Base-by-base conservation (phyloP, 2,888 invertebrate species). In the Euproctis similis region DNA sequence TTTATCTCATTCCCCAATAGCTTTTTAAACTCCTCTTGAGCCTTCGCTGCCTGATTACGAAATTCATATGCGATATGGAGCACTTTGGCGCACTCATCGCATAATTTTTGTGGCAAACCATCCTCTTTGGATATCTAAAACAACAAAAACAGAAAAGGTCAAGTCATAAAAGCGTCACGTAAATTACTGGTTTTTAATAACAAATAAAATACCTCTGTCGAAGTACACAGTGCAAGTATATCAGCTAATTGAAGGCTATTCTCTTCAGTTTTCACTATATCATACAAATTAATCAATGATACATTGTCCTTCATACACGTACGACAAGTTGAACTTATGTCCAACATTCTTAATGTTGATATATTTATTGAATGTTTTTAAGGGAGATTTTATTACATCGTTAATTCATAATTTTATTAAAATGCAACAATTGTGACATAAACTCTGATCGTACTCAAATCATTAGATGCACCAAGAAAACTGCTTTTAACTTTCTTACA, bases 41-140 rank as follows among this genome's bases (percentile, higher is more conserved):
- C 49, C 34, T 68, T 59, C 4, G 57, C 39, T 2, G 66, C 76
- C 49, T 71, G 73, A 18, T 40, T 55, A 17, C 76, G 68, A 47
- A 82, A 77, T 39, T 54, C 53, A 50, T 87, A 87, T 6, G 86
- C 63, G 4, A 77, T 63, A 30, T 86, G 65, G 8, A 88, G 67
- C 29, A 74, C 67, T 33, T 71, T 70, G 1, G 81, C 73, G 58
- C 90, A 90, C 4, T 72, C 64, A 37, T 67, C 48, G 49, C 90
- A 90, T 25, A 90, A 69, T 29, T 78, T 78, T 49, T 88, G 87
- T 1, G 90, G 89, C 30, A 90, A 57, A 19, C 86, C 86, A 68
- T 90, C 89, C 20, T 81, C 81, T 43, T 59, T 54, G 8, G 54
- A 46, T 1, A 78, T 59, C 85, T 85, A 52, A 2, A 34, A 30